Evolutionary conservation across 2,888 invertebrate species (phyloP).

Genomic region (Epiblema foenella): DNA sequence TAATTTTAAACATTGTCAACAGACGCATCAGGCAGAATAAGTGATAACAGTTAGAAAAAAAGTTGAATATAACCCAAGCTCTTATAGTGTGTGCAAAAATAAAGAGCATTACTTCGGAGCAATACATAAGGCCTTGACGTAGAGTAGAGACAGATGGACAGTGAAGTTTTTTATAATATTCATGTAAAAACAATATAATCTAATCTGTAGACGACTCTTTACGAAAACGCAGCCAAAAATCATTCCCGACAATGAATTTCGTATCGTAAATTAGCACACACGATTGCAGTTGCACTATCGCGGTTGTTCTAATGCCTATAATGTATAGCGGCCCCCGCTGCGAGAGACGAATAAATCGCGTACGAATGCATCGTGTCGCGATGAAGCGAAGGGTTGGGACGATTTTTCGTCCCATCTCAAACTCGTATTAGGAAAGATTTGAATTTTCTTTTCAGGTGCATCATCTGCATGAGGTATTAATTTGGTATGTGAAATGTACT

Average conservation of each 20-base stretch:
- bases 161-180: no score
- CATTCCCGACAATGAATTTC: conserved; percentile 26
- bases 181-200: no score
- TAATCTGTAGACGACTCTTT: background rate
- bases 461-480: background rate
- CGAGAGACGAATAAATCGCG: conserved; percentile 76
- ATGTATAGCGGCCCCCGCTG: conserved; percentile 63
- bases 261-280: conserved; percentile 47
- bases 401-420: background rate
- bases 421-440: background rate
- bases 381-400: conserved; percentile 18
- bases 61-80: no score
- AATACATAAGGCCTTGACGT: no score
- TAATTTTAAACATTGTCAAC: background rate
- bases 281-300: conserved; percentile 49
- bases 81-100: no score
- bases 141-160: no score
- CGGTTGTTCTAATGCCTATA: conserved; percentile 57
- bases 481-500: no score
- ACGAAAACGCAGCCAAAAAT: conserved; percentile 21
- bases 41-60: no score
- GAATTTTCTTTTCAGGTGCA: background rate
- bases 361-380: conserved; percentile 52
- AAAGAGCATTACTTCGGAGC: no score
- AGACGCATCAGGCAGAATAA: background rate